Conservation (phyloP, 2,113 vertebrate species). For the Ceyx cyanopectus region DNA sequence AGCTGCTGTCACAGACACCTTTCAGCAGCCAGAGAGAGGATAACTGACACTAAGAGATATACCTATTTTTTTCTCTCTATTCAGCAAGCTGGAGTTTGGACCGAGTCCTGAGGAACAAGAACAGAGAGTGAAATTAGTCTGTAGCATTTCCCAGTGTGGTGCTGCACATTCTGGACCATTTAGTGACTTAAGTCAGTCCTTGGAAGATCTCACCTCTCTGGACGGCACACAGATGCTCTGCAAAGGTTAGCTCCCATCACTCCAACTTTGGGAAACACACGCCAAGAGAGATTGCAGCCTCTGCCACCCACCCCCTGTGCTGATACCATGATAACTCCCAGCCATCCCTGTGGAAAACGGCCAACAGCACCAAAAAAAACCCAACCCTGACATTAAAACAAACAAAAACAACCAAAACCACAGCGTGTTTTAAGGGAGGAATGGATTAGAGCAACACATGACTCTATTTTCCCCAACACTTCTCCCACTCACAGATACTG, state of each 20-base stretch:
- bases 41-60: neutral
- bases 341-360: neutral
- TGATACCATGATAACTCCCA: neutral
- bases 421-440: neutral
- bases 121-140: fast-evolving
- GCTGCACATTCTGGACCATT: neutral
- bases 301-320: neutral
- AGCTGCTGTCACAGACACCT: neutral
- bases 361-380: neutral
- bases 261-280: neutral
- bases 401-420: neutral
- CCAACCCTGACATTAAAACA: neutral
- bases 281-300: neutral
- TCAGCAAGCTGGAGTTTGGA: fast-evolving
- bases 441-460: neutral
- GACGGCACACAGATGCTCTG: neutral
- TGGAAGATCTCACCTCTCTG: neutral
- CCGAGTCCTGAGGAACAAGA: neutral
- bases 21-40: neutral
- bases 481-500: conserved; percentile 39
- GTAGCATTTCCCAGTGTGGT: neutral
- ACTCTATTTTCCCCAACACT: conserved; percentile 22
- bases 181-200: neutral
- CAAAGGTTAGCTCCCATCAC: neutral
- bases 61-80: neutral